Evolutionary conservation across 2,113 vertebrate species (phyloP).

Genomic region (Arenaria interpres): DNA sequence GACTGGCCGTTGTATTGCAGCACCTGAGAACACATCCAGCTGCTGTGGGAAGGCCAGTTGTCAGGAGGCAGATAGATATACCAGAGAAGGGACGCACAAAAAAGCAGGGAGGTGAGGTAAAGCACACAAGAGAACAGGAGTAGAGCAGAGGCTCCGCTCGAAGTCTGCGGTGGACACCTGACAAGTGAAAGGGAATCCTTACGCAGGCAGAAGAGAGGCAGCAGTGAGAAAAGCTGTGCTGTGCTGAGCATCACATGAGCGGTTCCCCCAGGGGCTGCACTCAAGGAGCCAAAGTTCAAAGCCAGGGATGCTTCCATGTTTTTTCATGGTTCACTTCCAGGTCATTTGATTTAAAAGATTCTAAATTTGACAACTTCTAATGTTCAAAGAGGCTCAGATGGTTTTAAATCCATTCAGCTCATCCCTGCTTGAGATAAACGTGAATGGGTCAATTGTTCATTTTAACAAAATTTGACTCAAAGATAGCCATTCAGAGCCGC

Average conservation of each 20-base stretch:
- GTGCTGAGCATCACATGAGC: background rate
- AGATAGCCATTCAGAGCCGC: background rate
- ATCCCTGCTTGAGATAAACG: background rate
- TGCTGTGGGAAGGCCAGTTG: background rate
- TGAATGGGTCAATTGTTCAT: background rate
- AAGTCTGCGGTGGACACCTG: background rate
- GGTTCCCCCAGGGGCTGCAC: background rate
- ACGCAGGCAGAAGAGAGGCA: background rate
- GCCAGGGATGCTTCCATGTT: background rate
- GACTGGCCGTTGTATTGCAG: background rate
- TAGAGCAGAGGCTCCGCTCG: background rate
- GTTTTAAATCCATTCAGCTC: background rate
- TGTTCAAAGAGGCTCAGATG: background rate
- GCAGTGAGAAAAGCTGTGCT: background rate
- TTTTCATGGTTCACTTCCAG: slow-evolving; percentile 33
- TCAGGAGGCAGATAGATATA: background rate
- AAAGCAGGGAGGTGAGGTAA: background rate
- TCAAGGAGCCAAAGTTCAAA: slow-evolving; percentile 28
- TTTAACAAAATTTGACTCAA: background rate
- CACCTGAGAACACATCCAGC: background rate
- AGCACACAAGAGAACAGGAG: background rate
- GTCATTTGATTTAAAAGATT: background rate
- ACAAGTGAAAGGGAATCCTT: background rate
- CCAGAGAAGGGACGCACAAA: background rate
- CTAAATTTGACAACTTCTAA: background rate